Conservation (phyloP, 2,888 invertebrate genomes). For the Scaptomyza polygonia region DNA sequence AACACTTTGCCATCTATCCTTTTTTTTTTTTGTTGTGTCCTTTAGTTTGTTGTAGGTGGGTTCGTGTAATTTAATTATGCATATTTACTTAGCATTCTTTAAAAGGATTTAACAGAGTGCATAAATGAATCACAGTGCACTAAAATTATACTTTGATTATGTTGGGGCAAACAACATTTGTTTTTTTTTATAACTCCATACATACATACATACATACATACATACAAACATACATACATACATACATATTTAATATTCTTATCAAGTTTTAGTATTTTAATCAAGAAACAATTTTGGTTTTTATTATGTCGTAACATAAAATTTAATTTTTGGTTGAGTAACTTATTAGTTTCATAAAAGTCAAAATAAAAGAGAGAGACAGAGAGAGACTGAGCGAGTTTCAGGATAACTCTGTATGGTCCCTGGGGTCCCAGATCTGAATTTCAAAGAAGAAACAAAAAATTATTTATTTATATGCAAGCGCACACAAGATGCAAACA, state of each 20-base stretch:
- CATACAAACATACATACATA: too few relatives aligned
- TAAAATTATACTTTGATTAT: constrained; percentile 12
- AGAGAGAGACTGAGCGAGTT: constrained; percentile 7
- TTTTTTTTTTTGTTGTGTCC: too few relatives aligned
- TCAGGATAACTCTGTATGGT: constrained; percentile 4
- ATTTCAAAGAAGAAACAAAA: constrained; percentile 59
- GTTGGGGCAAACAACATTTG: too few relatives aligned
- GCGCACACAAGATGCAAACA: constrained; percentile 24
- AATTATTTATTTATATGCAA: constrained; percentile 72
- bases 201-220: too few relatives aligned
- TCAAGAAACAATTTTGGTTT: not conserved
- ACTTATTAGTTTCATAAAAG: constrained; percentile 43
- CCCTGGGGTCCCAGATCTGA: constrained; percentile 18
- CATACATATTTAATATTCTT: constrained; percentile 1
- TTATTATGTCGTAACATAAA: not conserved
- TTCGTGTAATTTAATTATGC: constrained; percentile 52
- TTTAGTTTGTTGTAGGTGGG: constrained; percentile 10
- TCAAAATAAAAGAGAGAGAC: constrained; percentile 25
- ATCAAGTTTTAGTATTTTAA: constrained; percentile 2
- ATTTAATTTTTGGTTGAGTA: constrained; percentile 4
- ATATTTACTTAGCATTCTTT: constrained; percentile 36
- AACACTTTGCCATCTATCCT: constrained; percentile 14
- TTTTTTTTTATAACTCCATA: too few relatives aligned
- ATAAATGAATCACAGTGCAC: constrained; percentile 32
- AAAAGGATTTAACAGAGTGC: constrained; percentile 35